phyloP scores from a whole-genome alignment of 1,140 invertebrate genomes.

The Drosophila nigromelanica region DNA sequence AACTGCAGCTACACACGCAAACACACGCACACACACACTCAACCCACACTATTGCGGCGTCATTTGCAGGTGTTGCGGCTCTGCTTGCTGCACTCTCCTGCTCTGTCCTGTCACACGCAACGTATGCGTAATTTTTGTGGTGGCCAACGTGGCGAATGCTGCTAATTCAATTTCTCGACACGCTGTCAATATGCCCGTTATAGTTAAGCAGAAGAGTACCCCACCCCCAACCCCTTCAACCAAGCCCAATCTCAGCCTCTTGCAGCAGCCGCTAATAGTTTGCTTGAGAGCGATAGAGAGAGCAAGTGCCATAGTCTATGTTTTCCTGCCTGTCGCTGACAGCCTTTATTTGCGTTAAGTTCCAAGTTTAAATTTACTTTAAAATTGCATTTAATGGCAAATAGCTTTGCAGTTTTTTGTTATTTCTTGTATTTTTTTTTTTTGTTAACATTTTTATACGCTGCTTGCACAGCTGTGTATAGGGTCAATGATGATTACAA shows the following conservation, averaged over 20 bases:
- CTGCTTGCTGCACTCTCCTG: constrained; percentile 1
- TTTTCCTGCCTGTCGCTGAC: constrained; percentile 53
- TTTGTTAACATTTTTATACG: too few species aligned
- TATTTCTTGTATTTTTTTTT: too few species aligned
- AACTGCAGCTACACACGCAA: constrained; percentile 50
- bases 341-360: constrained; percentile 73
- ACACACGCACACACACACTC: not conserved
- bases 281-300: not conserved
- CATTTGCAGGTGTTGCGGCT: constrained; percentile 23
- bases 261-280: constrained; percentile 21
- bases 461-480: too few species aligned
- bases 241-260: not conserved
- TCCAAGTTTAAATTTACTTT: constrained; percentile 73
- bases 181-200: constrained; percentile 64
- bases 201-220: constrained; percentile 34
- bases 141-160: constrained; percentile 49
- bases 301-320: not conserved
- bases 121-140: constrained; percentile 70
- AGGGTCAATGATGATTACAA: too few species aligned
- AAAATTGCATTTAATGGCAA: constrained; percentile 77
- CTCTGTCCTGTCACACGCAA: constrained; percentile 32
- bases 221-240: too few species aligned
- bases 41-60: constrained; percentile 12
- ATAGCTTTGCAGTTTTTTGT: constrained; percentile 36
- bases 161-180: constrained; percentile 72